Evolutionary conservation across 2,797 vertebrate genomes (phyloP).

Genomic region (Rhabdophis nuchalis): DNA sequence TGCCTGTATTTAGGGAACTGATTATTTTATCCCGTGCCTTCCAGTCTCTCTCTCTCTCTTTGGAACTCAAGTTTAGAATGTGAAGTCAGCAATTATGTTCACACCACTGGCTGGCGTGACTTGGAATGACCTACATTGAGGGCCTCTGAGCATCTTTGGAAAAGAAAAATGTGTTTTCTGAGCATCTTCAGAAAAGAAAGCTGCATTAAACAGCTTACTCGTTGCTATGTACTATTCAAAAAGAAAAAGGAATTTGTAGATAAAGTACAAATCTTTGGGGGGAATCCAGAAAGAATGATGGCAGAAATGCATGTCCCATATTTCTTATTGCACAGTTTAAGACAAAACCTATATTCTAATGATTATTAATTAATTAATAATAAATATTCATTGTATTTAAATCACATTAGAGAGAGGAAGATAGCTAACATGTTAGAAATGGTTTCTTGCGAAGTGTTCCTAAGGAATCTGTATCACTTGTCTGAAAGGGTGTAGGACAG

Average conservation of each 20-base stretch:
- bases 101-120: conserved; percentile 37
- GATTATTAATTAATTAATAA: conserved; percentile 34
- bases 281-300: conserved; percentile 17
- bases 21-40: conserved; percentile 34
- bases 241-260: conserved; percentile 53
- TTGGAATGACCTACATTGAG: conserved; percentile 35
- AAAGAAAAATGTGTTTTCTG: background rate
- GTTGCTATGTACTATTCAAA: conserved; percentile 59
- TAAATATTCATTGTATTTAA: conserved; percentile 52
- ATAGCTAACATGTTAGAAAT: background rate
- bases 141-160: conserved; percentile 8
- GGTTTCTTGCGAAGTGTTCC: conserved; percentile 17
- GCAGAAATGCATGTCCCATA: conserved; percentile 43
- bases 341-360: conserved; percentile 27
- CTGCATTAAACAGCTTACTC: conserved; percentile 31
- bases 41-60: conserved; percentile 15
- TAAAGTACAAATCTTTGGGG: conserved; percentile 15
- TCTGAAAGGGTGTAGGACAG: background rate
- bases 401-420: conserved; percentile 43
- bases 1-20: conserved; percentile 47
- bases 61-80: conserved; percentile 20
- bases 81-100: conserved; percentile 49
- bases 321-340: conserved; percentile 18
- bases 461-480: background rate
- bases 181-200: conserved; percentile 24